Evolutionary conservation across 2,888 invertebrate species (phyloP).

Genomic region (Drosophila niveifrons): DNA sequence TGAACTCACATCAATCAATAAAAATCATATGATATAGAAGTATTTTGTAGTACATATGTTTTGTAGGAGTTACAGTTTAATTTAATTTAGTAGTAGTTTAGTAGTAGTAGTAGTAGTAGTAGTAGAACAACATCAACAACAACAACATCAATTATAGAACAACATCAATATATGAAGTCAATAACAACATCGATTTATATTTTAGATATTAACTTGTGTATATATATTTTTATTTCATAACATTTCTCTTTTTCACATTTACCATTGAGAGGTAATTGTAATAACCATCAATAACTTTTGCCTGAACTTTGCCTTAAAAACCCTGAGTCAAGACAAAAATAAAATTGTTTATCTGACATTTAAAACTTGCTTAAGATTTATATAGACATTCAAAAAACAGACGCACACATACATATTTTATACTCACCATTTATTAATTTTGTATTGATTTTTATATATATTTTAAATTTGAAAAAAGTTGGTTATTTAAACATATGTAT

Average conservation of each 20-base stretch:
- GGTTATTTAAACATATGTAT: slow-evolving; percentile 8
- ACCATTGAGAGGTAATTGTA: slow-evolving; percentile 18
- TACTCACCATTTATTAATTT: slow-evolving; percentile 45
- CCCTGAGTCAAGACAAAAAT: slow-evolving; percentile 17
- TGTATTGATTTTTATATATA: background rate
- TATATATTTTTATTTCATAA: slow-evolving; percentile 23
- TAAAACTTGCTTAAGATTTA: slow-evolving; percentile 24
- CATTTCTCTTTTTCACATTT: slow-evolving; percentile 20
- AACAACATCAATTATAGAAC: slow-evolving; percentile 76
- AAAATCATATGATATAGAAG: slow-evolving; percentile 61
- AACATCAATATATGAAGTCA: slow-evolving; percentile 82
- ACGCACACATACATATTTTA: slow-evolving; percentile 39
- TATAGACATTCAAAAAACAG: slow-evolving; percentile 37
- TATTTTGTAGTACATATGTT: slow-evolving; percentile 48
- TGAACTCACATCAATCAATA: slow-evolving; percentile 54
- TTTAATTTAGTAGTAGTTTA: slow-evolving; percentile 58
- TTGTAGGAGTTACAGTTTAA: slow-evolving; percentile 42
- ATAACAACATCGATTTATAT: slow-evolving; percentile 78
- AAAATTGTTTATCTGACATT: slow-evolving; percentile 14
- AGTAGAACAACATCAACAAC: slow-evolving; percentile 68
- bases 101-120: slow-evolving; percentile 46
- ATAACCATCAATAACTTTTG: background rate
- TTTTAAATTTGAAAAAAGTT: background rate
- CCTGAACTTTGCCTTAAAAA: slow-evolving; percentile 4
- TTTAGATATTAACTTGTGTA: slow-evolving; percentile 46